Conservation (phyloP, 2,888 invertebrate species). For the Synanthedon vespiformis region DNA sequence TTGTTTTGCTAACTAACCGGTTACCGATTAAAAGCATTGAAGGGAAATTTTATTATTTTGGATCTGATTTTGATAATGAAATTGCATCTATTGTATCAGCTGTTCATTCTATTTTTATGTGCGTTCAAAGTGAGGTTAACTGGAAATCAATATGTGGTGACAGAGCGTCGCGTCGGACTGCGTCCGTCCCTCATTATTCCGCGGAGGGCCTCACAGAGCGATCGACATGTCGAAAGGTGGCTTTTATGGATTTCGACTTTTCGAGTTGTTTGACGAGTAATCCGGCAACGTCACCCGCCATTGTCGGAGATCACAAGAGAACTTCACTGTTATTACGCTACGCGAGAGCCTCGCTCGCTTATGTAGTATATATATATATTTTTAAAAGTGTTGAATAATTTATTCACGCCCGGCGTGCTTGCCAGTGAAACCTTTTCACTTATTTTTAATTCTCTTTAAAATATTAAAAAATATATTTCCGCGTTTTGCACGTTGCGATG, state of each 20-base stretch:
- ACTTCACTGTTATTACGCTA: constrained; percentile 37
- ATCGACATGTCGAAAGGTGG: constrained; percentile 31
- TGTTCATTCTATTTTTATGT: neutral
- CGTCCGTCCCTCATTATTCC: constrained; percentile 2
- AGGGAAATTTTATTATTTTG: too few relatives aligned
- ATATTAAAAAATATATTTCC: neutral
- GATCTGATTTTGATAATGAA: too few relatives aligned
- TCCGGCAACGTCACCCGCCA: constrained; percentile 27
- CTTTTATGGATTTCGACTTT: constrained; percentile 46
- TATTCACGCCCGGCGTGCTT: neutral
- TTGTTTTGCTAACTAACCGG: too few relatives aligned
- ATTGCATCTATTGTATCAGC: neutral
- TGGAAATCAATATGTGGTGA: constrained; percentile 32
- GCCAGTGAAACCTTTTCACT: neutral
- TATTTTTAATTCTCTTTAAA: constrained; percentile 6
- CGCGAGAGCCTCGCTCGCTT: constrained; percentile 19
- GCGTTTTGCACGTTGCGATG: neutral
- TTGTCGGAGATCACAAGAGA: constrained; percentile 30
- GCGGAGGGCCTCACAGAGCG: constrained; percentile 8
- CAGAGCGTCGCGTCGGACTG: constrained; percentile 16
- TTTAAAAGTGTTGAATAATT: neutral
- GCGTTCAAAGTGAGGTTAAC: neutral
- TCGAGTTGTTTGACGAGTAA: constrained; percentile 52
- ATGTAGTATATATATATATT: constrained; percentile 12
- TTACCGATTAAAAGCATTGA: too few relatives aligned